Evolutionary conservation across 2,888 invertebrate genomes (phyloP).

Genomic region (Cheilosia vulpina): DNA sequence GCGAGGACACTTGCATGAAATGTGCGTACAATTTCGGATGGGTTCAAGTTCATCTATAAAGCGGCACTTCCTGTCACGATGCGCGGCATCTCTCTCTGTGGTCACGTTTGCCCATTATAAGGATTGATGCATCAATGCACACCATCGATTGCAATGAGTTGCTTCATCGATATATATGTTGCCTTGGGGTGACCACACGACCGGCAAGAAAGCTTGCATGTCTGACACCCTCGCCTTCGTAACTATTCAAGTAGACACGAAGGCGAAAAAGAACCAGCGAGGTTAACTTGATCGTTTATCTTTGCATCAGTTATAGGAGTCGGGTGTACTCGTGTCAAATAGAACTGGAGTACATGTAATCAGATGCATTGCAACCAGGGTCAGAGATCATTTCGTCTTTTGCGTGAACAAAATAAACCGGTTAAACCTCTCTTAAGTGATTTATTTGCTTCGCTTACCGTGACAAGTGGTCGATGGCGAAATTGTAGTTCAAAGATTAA

Average conservation of each 20-base stretch:
- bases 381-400: neutral
- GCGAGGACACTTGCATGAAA: neutral
- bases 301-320: conserved; percentile 8
- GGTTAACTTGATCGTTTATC: conserved; percentile 45
- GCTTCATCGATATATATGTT: conserved; percentile 6
- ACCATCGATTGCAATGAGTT: conserved; percentile 14
- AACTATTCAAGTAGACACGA: neutral
- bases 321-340: conserved; percentile 24
- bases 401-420: neutral
- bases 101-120: conserved; percentile 40
- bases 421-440: conserved; percentile 1
- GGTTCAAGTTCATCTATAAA: conserved; percentile 44
- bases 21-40: conserved; percentile 4
- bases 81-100: conserved; percentile 2
- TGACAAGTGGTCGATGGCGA: neutral
- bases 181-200: conserved; percentile 51
- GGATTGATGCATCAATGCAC: conserved; percentile 44
- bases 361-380: conserved; percentile 1
- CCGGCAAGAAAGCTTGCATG: neutral
- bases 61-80: conserved; percentile 55
- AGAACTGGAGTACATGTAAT: neutral
- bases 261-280: conserved; percentile 20
- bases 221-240: neutral
- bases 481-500: conserved; percentile 14
- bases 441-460: neutral